Percentiles rank a stretch among this genome's conserved stretches.
These are phyloP conservation scores for Hyposoter dolosus DNA, from an alignment of 2,888 invertebrate species.

Conservation along the genomic window DNA sequence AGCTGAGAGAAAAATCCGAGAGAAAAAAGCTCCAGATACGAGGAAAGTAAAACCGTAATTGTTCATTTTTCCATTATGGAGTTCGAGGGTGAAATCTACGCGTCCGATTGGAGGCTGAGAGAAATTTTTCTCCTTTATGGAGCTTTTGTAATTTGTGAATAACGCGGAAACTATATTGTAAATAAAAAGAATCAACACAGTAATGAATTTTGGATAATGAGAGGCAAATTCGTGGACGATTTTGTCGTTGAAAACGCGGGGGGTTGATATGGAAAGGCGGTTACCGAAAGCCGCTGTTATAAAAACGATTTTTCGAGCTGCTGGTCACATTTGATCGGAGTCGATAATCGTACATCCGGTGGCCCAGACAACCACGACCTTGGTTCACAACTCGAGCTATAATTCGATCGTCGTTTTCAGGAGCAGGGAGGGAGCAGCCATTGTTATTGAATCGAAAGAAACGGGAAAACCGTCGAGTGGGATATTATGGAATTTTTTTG, in stretches of 20 bases:
- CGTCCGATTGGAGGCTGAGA: background rate
- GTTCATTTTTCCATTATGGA: conserved; percentile 78
- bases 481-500: background rate
- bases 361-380: background rate
- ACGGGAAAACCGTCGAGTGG: background rate
- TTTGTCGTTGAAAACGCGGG: no score
- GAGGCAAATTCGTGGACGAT: no score
- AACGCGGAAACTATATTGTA: no score
- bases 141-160: no score
- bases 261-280: no score
- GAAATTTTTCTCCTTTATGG: no score
- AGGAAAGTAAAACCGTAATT: conserved; percentile 77
- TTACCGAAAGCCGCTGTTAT: background rate
- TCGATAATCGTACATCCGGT: conserved; percentile 7
- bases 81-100: conserved; percentile 68
- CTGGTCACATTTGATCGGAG: background rate
- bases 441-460: conserved; percentile 4
- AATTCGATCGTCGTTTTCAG: background rate
- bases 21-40: conserved; percentile 25
- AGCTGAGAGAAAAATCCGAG: no score
- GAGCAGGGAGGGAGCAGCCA: background rate
- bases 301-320: background rate
- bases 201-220: no score
- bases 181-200: no score
- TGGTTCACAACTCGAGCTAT: background rate